phyloP scores from a whole-genome alignment of 2,888 invertebrate species.

The Ganaspis brasiliensis region DNA sequence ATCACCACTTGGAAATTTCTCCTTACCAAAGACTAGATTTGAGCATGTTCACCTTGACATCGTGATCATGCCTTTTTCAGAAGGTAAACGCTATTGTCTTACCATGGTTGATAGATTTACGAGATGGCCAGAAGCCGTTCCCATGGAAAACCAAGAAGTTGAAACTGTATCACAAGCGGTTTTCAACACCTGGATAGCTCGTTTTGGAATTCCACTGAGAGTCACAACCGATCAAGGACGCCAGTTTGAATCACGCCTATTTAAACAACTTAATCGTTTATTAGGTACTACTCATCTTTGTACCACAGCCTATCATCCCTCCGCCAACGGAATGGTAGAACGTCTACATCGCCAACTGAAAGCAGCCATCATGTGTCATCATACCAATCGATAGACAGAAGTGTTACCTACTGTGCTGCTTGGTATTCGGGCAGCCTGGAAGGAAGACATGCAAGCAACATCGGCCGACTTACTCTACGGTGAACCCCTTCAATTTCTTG shows the following conservation, averaged over 20 bases:
- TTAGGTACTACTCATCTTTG: slow-evolving; percentile 46
- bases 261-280: slow-evolving; percentile 51
- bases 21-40: too few species aligned
- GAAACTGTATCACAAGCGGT: background rate
- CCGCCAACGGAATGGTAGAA: slow-evolving; percentile 45
- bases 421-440: slow-evolving; percentile 46
- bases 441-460: slow-evolving; percentile 50
- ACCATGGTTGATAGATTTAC: too few species aligned
- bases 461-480: slow-evolving; percentile 49
- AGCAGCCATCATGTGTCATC: slow-evolving; percentile 43
- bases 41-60: too few species aligned
- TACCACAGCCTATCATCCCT: slow-evolving; percentile 45
- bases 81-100: too few species aligned
- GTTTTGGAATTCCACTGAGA: slow-evolving; percentile 56
- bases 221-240: slow-evolving; percentile 65
- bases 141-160: slow-evolving; percentile 44
- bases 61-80: too few species aligned
- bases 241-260: slow-evolving; percentile 66
- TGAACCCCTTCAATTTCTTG: slow-evolving; percentile 8
- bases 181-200: background rate
- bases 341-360: slow-evolving; percentile 45
- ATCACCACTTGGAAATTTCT: too few species aligned
- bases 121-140: too few species aligned
- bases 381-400: slow-evolving; percentile 33
- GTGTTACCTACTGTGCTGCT: slow-evolving; percentile 43